Base-by-base conservation (phyloP, 2,797 vertebrate genomes). In the Coendou prehensilis region DNA sequence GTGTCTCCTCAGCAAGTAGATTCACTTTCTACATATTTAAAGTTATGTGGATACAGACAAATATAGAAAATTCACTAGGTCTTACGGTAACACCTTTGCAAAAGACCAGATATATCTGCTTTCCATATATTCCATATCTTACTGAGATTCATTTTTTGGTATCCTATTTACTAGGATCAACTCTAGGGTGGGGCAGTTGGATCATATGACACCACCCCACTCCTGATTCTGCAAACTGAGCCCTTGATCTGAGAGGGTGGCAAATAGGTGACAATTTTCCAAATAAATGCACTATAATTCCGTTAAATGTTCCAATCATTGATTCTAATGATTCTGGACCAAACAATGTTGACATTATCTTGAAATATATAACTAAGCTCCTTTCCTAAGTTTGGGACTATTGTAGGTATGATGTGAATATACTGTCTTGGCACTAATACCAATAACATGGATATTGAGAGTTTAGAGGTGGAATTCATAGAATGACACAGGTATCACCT, bases 381-480 rank as follows among this genome's bases (percentile, higher is more conserved):
- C 22, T 94, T 91, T 81, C 57, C 17, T 64, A 10, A 86, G 6
- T 69, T 71, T 75, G 54, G 11, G 11, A 86, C n/a, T 78, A 0
- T 75, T 89, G 18, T 81, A 78, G 85, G 67, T 6, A 28, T 83
- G 71, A 63, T 95, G n/a, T 81, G 13, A 87, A 41, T 81, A 78
- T 50, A 76, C 9, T 9, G 7, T 63, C 47, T 69, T 30, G 69
- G 5, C 1, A 33, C 15, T 69, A 75, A 84, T 56, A 50, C 4
- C 71, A 64, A 22, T 78, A 86, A 69, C 11, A 83, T 6, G 6
- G 4, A 73, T 59, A 64, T 64, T 37, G 50, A 91, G 75, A 69
- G 47, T 83, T 41, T 94, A 5, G 50, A 89, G 33, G 26, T 57
- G 1, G 22, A 93, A 79, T 67, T 86, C 15, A 63, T 89, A 84